Evolutionary conservation across 2,113 vertebrate species (phyloP).

Genomic region (Erythrolamprus reginae): DNA sequence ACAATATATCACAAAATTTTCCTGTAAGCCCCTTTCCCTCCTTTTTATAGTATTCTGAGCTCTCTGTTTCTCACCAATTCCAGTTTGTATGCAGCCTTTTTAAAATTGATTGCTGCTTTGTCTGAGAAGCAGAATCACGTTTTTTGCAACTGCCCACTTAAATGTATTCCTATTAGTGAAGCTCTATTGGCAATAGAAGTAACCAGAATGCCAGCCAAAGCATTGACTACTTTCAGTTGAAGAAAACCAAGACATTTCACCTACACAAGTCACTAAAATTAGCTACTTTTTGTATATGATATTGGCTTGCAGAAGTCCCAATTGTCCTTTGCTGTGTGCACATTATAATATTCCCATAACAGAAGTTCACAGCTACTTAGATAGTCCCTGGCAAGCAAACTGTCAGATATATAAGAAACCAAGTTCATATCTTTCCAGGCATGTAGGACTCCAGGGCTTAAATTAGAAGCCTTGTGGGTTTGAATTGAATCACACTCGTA

Average conservation of each 20-base stretch:
- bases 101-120: not conserved
- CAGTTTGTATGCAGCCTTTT: not conserved
- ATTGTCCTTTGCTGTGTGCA: not conserved
- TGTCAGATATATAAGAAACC: not conserved
- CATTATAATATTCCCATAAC: not conserved
- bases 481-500: not conserved
- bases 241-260: not conserved
- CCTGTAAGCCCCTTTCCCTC: too few relatives aligned
- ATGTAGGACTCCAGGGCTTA: not conserved
- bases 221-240: not conserved
- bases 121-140: not conserved
- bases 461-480: not conserved
- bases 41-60: not conserved
- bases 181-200: not conserved
- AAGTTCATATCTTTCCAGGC: not conserved
- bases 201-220: not conserved
- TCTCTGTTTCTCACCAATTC: not conserved
- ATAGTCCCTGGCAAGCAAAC: not conserved
- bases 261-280: not conserved
- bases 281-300: not conserved
- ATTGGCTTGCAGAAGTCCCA: not conserved
- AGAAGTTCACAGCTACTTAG: not conserved
- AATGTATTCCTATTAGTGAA: not conserved
- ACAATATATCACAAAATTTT: not conserved
- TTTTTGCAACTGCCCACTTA: not conserved